Evolutionary conservation across 2,113 vertebrate genomes (phyloP), one percentile per base, ranked within the genome.

Genomic region (Tupaia tana): DNA sequence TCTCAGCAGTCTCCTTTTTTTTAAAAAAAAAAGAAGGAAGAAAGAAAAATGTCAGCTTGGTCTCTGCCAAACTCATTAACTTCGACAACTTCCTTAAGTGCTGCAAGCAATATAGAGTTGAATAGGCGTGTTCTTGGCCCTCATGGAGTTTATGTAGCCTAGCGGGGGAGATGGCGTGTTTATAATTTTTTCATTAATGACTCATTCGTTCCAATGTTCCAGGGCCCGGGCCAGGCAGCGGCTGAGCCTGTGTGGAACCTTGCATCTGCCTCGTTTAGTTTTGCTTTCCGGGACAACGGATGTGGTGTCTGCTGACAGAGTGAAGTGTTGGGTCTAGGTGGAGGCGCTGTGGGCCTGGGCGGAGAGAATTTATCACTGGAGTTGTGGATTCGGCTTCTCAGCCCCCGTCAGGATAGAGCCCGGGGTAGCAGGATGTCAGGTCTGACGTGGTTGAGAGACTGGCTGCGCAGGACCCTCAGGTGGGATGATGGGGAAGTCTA

Each of bases 31-130:
- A 70, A 82, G 56, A 79, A 12, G 67, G 43, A 43, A 83, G 66
- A 82, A 63, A 79, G 11, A 80, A 86, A 74, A 85, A 67, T 27
- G 58, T 58, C 6, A 10, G 14, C 80, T 73, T 24, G 13, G 29
- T 86, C 75, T 90, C 59, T 93, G 94, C 87, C 85, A 94, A 56
- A 86, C 90, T 83, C 31, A 89, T 90, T 78, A 93, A 74, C 64
- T 75, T 91, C 7, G n/a, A 91, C 80, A 83, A 80, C 70, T 95
- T 96, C 75, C 70, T 93, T 79, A 56, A 95, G 61, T 79, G 64
- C 74, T 22, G n/a, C 29, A 66, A 94, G 94, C 77, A 77, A 6
- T 59, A 4, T 3, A 43, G 59, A 75, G 84, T 29, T 4, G 27
- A 29, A 2, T 43, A n/a, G 79, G 86, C 4, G 0, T 75, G 77